phyloP scores from a whole-genome alignment of 2,888 invertebrate species.

The Hirtodrosophila duncani region DNA sequence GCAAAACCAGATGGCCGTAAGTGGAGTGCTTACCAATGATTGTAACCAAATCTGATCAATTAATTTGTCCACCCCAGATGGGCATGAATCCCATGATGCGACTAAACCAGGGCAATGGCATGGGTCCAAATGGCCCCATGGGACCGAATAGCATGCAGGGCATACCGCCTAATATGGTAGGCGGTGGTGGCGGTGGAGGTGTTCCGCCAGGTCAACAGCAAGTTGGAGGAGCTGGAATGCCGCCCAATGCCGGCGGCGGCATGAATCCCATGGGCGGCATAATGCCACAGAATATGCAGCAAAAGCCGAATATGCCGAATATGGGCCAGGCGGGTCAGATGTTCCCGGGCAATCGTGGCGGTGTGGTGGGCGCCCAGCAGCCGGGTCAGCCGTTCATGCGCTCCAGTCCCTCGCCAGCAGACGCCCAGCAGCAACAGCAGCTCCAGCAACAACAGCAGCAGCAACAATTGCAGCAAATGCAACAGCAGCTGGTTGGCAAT shows the following conservation, averaged over 20 bases:
- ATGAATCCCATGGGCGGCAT: constrained; percentile 73
- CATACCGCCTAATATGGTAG: constrained; percentile 78
- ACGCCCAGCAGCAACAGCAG: constrained; percentile 71
- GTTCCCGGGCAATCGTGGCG: constrained; percentile 81
- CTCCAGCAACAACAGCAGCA: constrained; percentile 75
- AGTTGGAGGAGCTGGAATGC: constrained; percentile 60
- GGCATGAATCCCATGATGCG: constrained; percentile 78
- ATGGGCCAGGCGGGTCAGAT: constrained; percentile 79
- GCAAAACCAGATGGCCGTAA: constrained; percentile 66
- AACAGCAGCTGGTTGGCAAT: constrained; percentile 61
- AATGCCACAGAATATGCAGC: constrained; percentile 75
- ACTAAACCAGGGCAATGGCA: constrained; percentile 79
- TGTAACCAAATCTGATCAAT: neutral
- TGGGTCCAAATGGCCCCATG: too few relatives aligned
- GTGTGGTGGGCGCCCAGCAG: constrained; percentile 78
- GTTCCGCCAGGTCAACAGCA: constrained; percentile 62
- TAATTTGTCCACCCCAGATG: constrained; percentile 48
- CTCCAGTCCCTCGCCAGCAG: constrained; percentile 81
- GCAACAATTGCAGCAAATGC: constrained; percentile 66
- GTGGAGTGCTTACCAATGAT: neutral
- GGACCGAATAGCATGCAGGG: constrained; percentile 77
- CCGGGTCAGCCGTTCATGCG: constrained; percentile 85
- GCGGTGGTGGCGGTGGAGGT: constrained; percentile 75
- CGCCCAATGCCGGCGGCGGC: constrained; percentile 67
- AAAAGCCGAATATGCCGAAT: constrained; percentile 74